Evolutionary conservation across 2,888 invertebrate genomes (phyloP).

Genomic region (Cosmia pyralina): DNA sequence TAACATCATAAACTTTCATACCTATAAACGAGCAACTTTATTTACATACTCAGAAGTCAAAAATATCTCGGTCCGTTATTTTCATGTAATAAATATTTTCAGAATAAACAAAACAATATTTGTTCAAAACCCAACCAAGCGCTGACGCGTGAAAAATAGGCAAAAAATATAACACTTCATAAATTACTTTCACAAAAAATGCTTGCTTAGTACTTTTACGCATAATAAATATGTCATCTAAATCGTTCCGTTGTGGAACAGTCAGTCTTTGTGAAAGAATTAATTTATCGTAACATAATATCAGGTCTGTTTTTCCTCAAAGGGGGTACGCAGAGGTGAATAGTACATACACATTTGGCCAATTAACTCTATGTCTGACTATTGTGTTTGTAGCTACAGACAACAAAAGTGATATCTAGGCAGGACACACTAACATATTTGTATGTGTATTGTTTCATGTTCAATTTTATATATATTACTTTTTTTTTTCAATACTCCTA

Average conservation of each 20-base stretch:
- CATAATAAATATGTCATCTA: slow-evolving; percentile 17
- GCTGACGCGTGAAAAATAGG: not conserved
- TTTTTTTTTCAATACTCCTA: no score
- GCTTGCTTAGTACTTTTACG: not conserved
- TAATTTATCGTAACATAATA: not conserved
- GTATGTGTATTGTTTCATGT: no score
- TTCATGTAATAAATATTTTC: slow-evolving; percentile 12
- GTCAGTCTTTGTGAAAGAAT: not conserved
- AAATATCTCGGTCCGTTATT: slow-evolving; percentile 8
- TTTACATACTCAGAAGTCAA: not conserved
- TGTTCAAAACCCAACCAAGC: not conserved
- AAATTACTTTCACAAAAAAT: slow-evolving; percentile 17
- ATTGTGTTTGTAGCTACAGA: not conserved
- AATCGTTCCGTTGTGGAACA: not conserved
- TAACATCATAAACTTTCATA: not conserved
- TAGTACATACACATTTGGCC: not conserved
- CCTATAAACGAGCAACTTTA: not conserved
- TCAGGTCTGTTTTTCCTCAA: not conserved
- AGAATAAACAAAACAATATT: slow-evolving; percentile 25
- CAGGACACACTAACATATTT: no score
- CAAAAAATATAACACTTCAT: slow-evolving; percentile 37
- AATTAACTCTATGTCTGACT: not conserved
- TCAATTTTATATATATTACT: no score
- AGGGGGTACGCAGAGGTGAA: not conserved
- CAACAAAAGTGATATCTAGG: no score